A percentile compares a stretch with the other conserved stretches of the same genome.
Conservation (phyloP, 2,113 vertebrate species). For the Pyxicephalus adspersus region DNA sequence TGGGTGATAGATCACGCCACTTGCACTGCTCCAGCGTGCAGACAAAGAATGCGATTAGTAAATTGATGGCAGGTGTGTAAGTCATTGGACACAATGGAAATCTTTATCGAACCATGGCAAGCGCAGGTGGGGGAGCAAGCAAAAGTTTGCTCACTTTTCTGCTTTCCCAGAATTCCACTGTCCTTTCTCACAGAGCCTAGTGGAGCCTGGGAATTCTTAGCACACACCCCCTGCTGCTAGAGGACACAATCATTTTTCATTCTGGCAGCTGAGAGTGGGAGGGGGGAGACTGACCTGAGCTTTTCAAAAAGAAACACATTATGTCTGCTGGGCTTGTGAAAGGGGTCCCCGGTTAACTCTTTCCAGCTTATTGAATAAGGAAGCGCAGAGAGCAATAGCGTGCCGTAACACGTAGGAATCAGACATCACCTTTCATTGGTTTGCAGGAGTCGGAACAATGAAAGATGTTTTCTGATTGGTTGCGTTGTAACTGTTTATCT, state of each 20-base stretch:
- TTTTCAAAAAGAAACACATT: slow-evolving; percentile 52
- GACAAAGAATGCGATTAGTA: neutral
- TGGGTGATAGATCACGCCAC: neutral
- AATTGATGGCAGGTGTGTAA: slow-evolving; percentile 11
- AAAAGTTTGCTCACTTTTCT: neutral
- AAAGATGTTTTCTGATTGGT: too few species aligned
- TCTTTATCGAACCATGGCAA: neutral
- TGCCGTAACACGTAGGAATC: too few species aligned
- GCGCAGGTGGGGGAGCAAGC: neutral
- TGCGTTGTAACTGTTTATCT: too few species aligned
- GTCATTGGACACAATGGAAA: neutral
- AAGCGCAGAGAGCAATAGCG: too few species aligned
- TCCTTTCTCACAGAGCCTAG: slow-evolving; percentile 33
- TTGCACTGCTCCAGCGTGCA: neutral
- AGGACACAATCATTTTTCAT: slow-evolving; percentile 54
- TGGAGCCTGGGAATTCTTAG: slow-evolving; percentile 50
- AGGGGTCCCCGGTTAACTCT: slow-evolving; percentile 51
- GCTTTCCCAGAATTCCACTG: slow-evolving; percentile 51
- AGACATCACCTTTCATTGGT: too few species aligned
- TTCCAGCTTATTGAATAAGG: slow-evolving; percentile 4
- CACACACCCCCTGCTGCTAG: slow-evolving; percentile 48
- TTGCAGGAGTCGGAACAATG: too few species aligned
- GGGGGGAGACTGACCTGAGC: neutral
- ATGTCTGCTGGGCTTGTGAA: slow-evolving; percentile 46
- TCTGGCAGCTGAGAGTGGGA: slow-evolving; percentile 40